Evolutionary conservation across 2,888 invertebrate genomes (phyloP).

Genomic region (Gasteruption jaculator): DNA sequence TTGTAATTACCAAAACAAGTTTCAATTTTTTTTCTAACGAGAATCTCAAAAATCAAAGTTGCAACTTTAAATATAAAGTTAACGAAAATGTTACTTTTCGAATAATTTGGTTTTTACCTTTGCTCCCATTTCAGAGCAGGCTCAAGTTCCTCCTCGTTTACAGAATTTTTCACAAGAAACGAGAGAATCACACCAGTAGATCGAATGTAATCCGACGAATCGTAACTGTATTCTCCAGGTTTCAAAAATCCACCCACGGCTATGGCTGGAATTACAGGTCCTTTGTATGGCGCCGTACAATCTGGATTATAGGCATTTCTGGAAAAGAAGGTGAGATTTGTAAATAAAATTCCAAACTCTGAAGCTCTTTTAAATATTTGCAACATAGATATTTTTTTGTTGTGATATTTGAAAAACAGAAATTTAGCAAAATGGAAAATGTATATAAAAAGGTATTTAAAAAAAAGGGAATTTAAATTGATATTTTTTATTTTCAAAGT

Average conservation of each 20-base stretch:
- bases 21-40: too few relatives aligned
- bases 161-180: conserved; percentile 70
- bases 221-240: conserved; percentile 50
- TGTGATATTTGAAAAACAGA: conserved; percentile 1
- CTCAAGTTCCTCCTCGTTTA: conserved; percentile 57
- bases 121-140: conserved; percentile 73
- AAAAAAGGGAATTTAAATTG: conserved; percentile 13
- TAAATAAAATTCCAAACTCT: conserved; percentile 12
- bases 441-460: conserved; percentile 11
- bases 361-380: too few relatives aligned
- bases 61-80: too few relatives aligned
- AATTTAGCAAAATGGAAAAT: neutral
- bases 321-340: conserved; percentile 23
- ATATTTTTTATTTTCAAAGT: neutral
- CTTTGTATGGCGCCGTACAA: conserved; percentile 83
- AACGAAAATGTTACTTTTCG: too few relatives aligned
- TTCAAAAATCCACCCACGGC: conserved; percentile 75
- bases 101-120: conserved; percentile 43
- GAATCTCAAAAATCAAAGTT: too few relatives aligned
- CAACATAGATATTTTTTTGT: conserved; percentile 1
- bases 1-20: too few relatives aligned
- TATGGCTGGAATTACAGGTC: conserved; percentile 80
- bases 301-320: conserved; percentile 58
- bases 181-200: conserved; percentile 71
- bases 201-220: conserved; percentile 58